Evolutionary conservation across 2,888 invertebrate species (phyloP).

Genomic region (Mystacides longicornis): DNA sequence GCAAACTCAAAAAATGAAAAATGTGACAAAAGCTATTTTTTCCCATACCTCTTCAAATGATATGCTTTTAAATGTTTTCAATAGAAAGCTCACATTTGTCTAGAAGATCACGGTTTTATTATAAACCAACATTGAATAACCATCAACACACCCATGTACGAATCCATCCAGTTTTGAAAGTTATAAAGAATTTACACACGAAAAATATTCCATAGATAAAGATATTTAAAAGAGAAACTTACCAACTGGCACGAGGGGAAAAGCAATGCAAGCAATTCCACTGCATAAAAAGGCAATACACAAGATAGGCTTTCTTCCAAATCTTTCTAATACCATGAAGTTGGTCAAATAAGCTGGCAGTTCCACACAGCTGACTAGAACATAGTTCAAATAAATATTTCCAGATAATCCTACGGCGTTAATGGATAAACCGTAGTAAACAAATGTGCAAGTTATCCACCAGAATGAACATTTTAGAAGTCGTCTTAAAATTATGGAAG

Average conservation of each 20-base stretch:
- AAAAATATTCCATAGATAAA: no score
- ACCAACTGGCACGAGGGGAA: conserved; percentile 53
- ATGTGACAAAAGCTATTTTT: no score
- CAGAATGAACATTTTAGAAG: conserved; percentile 63
- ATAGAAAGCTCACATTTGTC: no score
- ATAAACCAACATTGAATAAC: no score
- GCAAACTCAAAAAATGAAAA: no score
- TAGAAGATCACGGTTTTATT: no score
- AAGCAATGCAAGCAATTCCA: conserved; percentile 49
- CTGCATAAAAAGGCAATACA: conserved; percentile 52
- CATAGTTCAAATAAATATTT: conserved; percentile 70
- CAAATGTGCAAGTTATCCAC: conserved; percentile 72
- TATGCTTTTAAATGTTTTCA: no score
- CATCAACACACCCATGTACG: no score
- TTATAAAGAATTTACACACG: no score
- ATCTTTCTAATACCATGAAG: conserved; percentile 49
- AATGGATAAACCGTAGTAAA: conserved; percentile 73
- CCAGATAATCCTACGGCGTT: conserved; percentile 69
- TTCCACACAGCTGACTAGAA: conserved; percentile 55
- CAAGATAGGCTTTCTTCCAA: conserved; percentile 52
- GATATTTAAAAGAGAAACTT: no score
- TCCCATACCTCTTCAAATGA: no score
- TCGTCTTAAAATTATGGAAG: conserved; percentile 46
- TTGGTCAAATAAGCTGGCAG: conserved; percentile 58
- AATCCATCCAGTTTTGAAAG: no score